Conservation (phyloP, 2,113 vertebrate genomes). For the Actenoides lindsayi region DNA sequence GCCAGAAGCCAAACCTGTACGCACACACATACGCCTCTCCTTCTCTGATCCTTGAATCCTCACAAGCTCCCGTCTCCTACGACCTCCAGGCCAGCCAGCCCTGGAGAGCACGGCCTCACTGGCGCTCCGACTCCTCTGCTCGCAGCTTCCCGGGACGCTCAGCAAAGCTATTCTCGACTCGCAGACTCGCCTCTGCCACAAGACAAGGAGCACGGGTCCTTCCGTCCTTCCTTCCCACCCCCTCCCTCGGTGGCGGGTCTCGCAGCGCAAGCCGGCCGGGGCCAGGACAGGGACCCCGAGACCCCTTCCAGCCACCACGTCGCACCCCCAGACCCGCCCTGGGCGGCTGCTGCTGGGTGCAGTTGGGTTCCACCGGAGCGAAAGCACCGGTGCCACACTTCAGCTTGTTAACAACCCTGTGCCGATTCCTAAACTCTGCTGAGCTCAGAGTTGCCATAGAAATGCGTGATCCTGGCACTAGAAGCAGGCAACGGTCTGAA, state of each 20-base stretch:
- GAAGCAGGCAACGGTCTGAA: slow-evolving; percentile 61
- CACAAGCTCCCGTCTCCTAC: slow-evolving; percentile 38
- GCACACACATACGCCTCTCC: not conserved
- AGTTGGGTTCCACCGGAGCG: not conserved
- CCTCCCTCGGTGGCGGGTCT: not conserved
- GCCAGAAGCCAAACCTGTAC: slow-evolving; percentile 29
- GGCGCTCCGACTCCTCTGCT: not conserved
- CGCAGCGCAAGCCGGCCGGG: not conserved
- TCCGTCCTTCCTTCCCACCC: not conserved
- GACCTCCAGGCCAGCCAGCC: slow-evolving; percentile 16
- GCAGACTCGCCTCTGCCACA: not conserved
- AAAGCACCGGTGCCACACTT: not conserved
- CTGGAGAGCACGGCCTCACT: slow-evolving; percentile 19
- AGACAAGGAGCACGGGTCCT: not conserved
- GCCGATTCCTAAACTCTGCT: slow-evolving; percentile 59
- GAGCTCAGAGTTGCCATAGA: slow-evolving; percentile 76
- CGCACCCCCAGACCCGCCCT: not conserved
- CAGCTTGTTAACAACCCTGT: slow-evolving; percentile 53
- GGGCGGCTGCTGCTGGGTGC: not conserved
- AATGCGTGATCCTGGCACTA: slow-evolving; percentile 65
- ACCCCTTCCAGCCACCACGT: not conserved
- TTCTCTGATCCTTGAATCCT: slow-evolving; percentile 36
- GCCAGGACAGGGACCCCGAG: not conserved
- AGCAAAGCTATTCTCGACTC: not conserved
- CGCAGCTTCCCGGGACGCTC: slow-evolving; percentile 20